Percentiles rank a stretch among this genome's conserved stretches.
Conservation (phyloP, 1,140 invertebrate species). For the Rhysida immarginata region DNA sequence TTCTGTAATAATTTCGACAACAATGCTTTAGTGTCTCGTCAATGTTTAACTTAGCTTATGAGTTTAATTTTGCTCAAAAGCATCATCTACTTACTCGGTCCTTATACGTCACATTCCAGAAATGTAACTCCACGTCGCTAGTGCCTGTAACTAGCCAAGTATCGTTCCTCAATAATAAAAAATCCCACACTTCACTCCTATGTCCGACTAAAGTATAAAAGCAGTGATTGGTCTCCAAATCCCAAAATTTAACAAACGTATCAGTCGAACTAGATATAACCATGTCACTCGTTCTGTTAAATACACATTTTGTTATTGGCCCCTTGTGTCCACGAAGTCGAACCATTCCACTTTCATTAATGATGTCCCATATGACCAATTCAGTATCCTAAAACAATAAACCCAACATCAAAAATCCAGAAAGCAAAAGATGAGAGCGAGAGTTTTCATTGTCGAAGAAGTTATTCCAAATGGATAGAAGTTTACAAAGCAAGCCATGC, state of each 20-base stretch:
- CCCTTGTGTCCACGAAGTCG: constrained; percentile 85
- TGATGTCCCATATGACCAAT: constrained; percentile 87
- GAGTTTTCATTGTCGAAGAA: not conserved
- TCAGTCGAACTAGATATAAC: constrained; percentile 85
- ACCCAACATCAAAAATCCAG: constrained; percentile 10
- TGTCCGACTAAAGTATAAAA: constrained; percentile 70
- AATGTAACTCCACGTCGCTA: constrained; percentile 62
- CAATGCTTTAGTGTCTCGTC: no score
- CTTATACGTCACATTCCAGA: constrained; percentile 48
- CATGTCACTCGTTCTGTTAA: constrained; percentile 57
- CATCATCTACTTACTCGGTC: constrained; percentile 20
- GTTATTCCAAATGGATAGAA: not conserved
- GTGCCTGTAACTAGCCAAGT: constrained; percentile 71
- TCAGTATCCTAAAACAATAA: constrained; percentile 59
- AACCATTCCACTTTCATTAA: constrained; percentile 74
- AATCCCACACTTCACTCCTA: constrained; percentile 55
- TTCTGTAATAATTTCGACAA: no score
- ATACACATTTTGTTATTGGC: constrained; percentile 68
- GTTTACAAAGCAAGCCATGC: not conserved
- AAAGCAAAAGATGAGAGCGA: not conserved
- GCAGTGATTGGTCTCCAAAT: constrained; percentile 84
- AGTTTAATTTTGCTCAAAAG: no score
- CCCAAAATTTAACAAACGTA: constrained; percentile 93
- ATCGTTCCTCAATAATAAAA: constrained; percentile 61
- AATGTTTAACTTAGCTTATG: no score